Base-by-base conservation (phyloP, 1,140 invertebrate genomes). In the Orussus abietinus region DNA sequence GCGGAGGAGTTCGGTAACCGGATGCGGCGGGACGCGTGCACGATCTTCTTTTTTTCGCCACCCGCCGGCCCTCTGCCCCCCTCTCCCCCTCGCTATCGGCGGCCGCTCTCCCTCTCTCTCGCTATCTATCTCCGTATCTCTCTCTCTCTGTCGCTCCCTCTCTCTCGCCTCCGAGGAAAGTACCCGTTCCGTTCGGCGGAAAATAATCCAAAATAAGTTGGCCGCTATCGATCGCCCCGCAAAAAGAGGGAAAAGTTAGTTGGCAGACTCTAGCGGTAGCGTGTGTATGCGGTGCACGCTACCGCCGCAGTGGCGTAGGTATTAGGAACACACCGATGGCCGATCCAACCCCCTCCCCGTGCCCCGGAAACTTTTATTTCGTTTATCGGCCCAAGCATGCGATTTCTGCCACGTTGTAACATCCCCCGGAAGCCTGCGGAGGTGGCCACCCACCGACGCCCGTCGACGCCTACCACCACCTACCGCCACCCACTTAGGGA, bases 351-450 rank as follows among this genome's bases (percentile, higher is more conserved):
- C 29, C 35, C 17, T 33, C 33, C 34, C 40, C 34, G 38, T 34
- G 28, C 37, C 41, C 34, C 34, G 11, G 11, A 19, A 51, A 55
- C 59, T 58, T 58, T 64, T 64, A 57, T 64, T 64, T 62, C 59
- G 55, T 64, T 62, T 64, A 64, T 64, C 61, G 53, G 59, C 45
- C 57, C 56, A 49, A 64, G 60, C 61, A 62, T 64, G 61, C 61
- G 57, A 64, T 59, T 62, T 60, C 41, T 42, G 42, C 41, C 48
- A 45, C 39, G n/a, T n/a, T n/a, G n/a, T n/a, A 36, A 18, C 12
- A 12, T 5, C 12, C 34, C 34, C 34, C n/a, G n/a, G n/a, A n/a
- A n/a, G n/a, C n/a, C n/a, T n/a, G n/a, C n/a, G n/a, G n/a, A n/a
- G n/a, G n/a, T n/a, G n/a, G n/a, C n/a, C n/a, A n/a, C n/a, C n/a